A percentile compares a stretch with the other conserved stretches of the same genome.
These are phyloP conservation scores for Euglossa dilemma DNA, from an alignment of 1,140 invertebrate genomes.

Conservation along the genomic window DNA sequence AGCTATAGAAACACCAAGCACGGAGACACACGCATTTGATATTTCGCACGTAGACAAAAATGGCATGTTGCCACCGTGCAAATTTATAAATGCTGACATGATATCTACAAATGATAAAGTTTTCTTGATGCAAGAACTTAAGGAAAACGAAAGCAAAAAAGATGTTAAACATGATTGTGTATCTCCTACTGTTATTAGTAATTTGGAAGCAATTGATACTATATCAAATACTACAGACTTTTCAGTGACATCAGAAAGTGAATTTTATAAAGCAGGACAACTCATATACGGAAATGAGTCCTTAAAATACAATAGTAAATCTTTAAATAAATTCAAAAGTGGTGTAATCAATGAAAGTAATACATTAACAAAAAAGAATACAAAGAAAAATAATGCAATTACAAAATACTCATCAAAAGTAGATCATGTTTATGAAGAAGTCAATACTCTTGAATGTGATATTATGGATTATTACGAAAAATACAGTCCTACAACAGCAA, in stretches of 20 bases:
- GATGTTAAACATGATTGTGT: conserved; percentile 19
- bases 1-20: conserved; percentile 59
- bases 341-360: not conserved
- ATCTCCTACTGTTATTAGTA: not conserved
- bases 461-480: conserved; percentile 67
- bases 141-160: not conserved
- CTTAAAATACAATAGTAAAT: conserved; percentile 15
- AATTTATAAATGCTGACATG: conserved; percentile 49
- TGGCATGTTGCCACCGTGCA: conserved; percentile 34
- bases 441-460: conserved; percentile 51
- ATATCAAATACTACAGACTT: conserved; percentile 20
- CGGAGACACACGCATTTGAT: conserved; percentile 79
- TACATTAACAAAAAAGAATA: not conserved
- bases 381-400: not conserved
- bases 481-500: conserved; percentile 60
- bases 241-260: not conserved
- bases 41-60: conserved; percentile 51
- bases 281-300: conserved; percentile 14
- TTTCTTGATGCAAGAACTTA: conserved; percentile 7
- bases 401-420: conserved; percentile 7
- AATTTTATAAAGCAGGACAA: not conserved
- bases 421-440: conserved; percentile 69
- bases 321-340: not conserved
- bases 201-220: conserved; percentile 35
- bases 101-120: not conserved